Conservation (phyloP, 2,888 invertebrate species). For the Trachelus iudaicus region DNA sequence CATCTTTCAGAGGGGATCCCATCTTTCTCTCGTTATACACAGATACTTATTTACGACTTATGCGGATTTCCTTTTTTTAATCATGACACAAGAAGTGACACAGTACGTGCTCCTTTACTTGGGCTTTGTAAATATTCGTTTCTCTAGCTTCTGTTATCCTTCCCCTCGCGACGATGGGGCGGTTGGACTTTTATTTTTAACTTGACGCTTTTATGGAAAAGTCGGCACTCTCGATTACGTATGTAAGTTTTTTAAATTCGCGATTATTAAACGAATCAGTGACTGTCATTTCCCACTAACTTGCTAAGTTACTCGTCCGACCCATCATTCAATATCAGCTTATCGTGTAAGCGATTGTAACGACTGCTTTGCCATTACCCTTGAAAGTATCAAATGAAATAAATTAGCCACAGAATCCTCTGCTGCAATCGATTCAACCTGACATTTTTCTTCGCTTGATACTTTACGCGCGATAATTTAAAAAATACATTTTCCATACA, state of each 20-base stretch:
- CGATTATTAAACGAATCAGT: not conserved
- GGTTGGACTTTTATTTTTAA: not conserved
- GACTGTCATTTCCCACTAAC: not conserved
- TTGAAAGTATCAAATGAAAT: not conserved
- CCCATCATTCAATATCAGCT: not conserved
- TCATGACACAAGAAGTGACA: not conserved
- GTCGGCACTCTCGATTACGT: not conserved
- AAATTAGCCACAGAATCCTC: not conserved
- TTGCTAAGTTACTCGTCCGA: not conserved
- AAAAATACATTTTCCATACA: no score
- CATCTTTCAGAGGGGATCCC: no score
- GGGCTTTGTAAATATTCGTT: not conserved
- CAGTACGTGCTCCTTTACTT: not conserved
- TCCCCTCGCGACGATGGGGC: not conserved
- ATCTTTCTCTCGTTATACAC: no score
- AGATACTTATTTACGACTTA: no score
- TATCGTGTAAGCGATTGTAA: not conserved
- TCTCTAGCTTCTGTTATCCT: not conserved
- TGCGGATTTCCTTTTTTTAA: not conserved
- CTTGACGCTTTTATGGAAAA: not conserved
- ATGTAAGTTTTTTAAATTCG: not conserved
- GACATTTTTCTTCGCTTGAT: not conserved
- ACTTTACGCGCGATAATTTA: no score
- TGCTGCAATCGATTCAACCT: not conserved
- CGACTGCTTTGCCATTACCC: not conserved